Evolutionary conservation across 2,113 vertebrate genomes (phyloP).

Genomic region (Oenanthe melanoleuca): DNA sequence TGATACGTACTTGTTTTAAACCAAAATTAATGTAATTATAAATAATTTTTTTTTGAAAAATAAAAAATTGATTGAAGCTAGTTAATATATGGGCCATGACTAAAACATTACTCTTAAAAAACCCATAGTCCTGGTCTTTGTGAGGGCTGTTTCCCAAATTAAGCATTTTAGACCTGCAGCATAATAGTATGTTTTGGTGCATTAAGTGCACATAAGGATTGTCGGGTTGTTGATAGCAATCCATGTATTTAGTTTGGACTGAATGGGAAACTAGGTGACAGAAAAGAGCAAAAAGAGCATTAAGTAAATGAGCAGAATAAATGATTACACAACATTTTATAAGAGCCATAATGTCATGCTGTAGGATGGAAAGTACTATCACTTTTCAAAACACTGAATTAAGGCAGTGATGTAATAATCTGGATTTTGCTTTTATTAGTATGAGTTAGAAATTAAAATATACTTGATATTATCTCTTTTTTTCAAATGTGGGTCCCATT

Average conservation of each 20-base stretch:
- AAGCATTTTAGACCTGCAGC: neutral
- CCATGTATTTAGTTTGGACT: neutral
- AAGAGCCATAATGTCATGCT: neutral
- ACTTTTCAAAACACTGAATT: neutral
- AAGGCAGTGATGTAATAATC: neutral
- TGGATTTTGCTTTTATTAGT: neutral
- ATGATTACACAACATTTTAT: neutral
- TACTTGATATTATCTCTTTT: neutral
- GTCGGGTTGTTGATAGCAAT: neutral
- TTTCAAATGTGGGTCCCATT: neutral
- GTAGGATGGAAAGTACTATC: neutral
- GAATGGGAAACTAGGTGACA: neutral
- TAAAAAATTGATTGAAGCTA: neutral
- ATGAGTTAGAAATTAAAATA: neutral
- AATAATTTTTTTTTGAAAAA: neutral
- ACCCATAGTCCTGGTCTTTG: neutral
- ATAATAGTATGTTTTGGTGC: neutral
- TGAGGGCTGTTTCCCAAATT: neutral
- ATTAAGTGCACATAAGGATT: neutral
- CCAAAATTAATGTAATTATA: neutral
- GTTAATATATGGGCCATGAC: neutral
- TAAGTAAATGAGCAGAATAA: neutral
- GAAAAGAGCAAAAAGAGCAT: neutral
- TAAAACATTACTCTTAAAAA: neutral
- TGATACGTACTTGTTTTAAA: neutral